phyloP scores from a whole-genome alignment of 2,113 vertebrate genomes.

The Crypturellus undulatus region DNA sequence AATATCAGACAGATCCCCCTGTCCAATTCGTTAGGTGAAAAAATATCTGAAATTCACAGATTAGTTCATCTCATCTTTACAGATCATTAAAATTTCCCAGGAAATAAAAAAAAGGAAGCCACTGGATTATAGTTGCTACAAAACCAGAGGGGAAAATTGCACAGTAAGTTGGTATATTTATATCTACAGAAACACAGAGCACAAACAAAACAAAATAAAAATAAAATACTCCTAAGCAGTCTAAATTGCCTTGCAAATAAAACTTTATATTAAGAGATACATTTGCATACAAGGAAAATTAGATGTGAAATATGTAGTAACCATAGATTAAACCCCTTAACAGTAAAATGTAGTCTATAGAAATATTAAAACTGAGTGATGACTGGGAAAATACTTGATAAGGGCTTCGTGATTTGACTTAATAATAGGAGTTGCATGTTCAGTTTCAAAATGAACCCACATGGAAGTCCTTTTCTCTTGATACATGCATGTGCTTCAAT shows the following conservation, averaged over 20 bases:
- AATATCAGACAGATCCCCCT: neutral
- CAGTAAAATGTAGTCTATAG: neutral
- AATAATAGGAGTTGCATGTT: slow-evolving; percentile 37
- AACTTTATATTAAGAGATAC: slow-evolving; percentile 35
- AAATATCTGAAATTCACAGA: neutral
- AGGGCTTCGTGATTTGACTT: slow-evolving; percentile 10
- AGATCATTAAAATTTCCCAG: neutral
- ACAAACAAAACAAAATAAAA: slow-evolving; percentile 56
- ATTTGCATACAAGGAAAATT: slow-evolving; percentile 51
- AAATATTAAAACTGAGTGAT: slow-evolving; percentile 12
- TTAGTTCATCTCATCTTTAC: neutral
- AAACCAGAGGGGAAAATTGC: slow-evolving; percentile 22
- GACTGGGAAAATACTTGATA: neutral
- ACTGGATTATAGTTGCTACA: slow-evolving; percentile 11
- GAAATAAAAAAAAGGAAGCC: neutral
- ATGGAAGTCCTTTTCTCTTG: slow-evolving; percentile 39
- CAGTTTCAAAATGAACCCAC: slow-evolving; percentile 28
- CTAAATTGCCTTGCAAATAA: slow-evolving; percentile 43
- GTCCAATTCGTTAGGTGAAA: neutral
- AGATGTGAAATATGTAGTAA: slow-evolving; percentile 1
- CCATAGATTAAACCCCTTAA: neutral
- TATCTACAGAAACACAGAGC: slow-evolving; percentile 14
- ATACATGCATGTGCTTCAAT: slow-evolving; percentile 14
- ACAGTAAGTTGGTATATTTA: neutral
- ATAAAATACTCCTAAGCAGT: slow-evolving; percentile 48